Evolutionary conservation across 2,113 vertebrate genomes (phyloP), one percentile per base, ranked within the genome.

Genomic region (Orcinus orca): DNA sequence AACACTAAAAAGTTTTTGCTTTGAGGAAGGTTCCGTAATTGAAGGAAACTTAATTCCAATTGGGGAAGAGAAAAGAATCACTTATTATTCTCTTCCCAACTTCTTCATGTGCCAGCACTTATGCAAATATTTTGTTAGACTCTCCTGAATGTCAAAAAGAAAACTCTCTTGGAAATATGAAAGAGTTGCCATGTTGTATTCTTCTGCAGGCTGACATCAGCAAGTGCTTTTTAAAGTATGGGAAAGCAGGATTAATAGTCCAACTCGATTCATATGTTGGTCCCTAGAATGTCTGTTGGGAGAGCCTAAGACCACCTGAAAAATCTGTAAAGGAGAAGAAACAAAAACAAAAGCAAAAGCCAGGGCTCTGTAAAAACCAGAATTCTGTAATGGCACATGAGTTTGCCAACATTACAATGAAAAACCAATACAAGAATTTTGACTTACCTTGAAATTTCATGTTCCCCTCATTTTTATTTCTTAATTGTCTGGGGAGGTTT

Each of bases 61-160:
- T 89, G 13, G 13, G 21, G 0, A 89, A 53, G 2, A 71, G 17
- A 50, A 58, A 83, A 55, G 6, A 86, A 29, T 1, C 12, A 31
- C 2, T 36, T 83, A 90, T 71, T n/a, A 68, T 77, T 85, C 7
- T 85, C 20, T 58, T 68, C 0, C 18, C 7, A 76, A n/a, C 4
- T 23, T 47, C 14, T 88, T 86, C 33, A 68, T 36, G 62, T 83
- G 47, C 36, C 65, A 90, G 2, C 63, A 7, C 33, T 89, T 18
- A 67, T 15, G 60, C 1, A 80, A 63, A 63, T 83, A 81, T 62
- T 90, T 88, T 77, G 21, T 63, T 79, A 29, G 21, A 25, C 3
- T 82, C 17, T 68, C 33, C 31, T 82, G 60, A 97, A 84, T 23
- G 20, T 71, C 36, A 86, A 70, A 80, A 92, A 67, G 20, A 71